Evolutionary conservation across 2,888 invertebrate genomes (phyloP).

Genomic region (Acrobasis suavella): DNA sequence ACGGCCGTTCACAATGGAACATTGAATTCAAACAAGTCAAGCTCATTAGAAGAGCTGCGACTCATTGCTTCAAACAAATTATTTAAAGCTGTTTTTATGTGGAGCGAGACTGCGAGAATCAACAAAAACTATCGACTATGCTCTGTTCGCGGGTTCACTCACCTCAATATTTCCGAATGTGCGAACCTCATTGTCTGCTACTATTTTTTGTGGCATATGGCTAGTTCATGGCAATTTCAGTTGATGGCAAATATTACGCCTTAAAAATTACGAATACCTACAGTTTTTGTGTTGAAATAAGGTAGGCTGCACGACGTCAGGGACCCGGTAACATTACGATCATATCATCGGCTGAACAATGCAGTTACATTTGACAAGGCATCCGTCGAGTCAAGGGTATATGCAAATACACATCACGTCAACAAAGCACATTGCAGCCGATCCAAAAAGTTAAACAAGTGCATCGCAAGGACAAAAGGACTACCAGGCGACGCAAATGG

Average conservation of each 20-base stretch:
- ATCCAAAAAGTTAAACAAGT: constrained; percentile 56
- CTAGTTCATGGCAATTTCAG: constrained; percentile 60
- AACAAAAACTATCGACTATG: constrained; percentile 71
- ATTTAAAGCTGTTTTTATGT: constrained; percentile 65
- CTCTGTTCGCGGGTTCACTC: constrained; percentile 65
- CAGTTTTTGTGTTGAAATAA: constrained; percentile 22
- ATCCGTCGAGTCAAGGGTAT: constrained; percentile 61
- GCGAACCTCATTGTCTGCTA: constrained; percentile 75
- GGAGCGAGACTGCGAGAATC: constrained; percentile 53
- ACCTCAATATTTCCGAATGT: constrained; percentile 75
- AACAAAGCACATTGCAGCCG: constrained; percentile 57
- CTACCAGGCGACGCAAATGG: constrained; percentile 38
- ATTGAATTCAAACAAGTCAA: constrained; percentile 36
- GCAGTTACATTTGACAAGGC: constrained; percentile 56
- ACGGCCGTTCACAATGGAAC: constrained; percentile 38
- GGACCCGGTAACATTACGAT: constrained; percentile 34
- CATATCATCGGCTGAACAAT: constrained; percentile 49
- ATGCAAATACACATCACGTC: constrained; percentile 68
- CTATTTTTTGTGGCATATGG: constrained; percentile 73
- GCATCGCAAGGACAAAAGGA: constrained; percentile 52
- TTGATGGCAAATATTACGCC: constrained; percentile 50
- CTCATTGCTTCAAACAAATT: constrained; percentile 59
- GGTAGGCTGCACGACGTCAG: constrained; percentile 16
- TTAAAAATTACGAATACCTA: constrained; percentile 31
- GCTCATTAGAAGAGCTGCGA: constrained; percentile 47